Evolutionary conservation across 2,113 vertebrate species (phyloP), one percentile per base, ranked within the genome.

Genomic region (Blennius ocellaris): DNA sequence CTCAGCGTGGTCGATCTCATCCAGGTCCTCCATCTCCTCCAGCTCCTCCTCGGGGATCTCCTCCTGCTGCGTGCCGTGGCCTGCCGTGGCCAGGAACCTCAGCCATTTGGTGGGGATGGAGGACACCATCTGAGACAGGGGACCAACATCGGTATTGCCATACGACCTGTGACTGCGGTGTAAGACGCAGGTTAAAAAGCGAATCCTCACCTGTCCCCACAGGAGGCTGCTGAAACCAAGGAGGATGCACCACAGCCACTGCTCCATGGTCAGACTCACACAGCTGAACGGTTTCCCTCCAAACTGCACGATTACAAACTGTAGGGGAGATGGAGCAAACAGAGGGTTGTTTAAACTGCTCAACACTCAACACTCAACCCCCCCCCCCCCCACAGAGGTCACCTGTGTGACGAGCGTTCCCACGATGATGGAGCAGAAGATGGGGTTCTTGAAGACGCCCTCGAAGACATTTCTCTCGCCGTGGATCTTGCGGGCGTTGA

Each of bases 261-360:
- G 97, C 64, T 97, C 96, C 57, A 95, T 3, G 6, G 89, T 94
- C 70, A 99, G 95, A 17, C 94, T 83, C 66, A 96, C 95, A 86
- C 98, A 99, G 93, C 97, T 99, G 86, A 99, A 99, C 51, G 97
- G 96, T 72, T 99, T 99, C 44, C 97, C 98, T 71, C 97, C 97
- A 90, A 98, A 97, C 89, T 99, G 96, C 80, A 99, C 96, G 53
- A 99, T 99, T 70, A 98, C 15, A 53, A 99, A 90, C 97, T 99
- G 79, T 53, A 81, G 60, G 37, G 53, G 41, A 9, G 11, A 56
- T 37, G 65, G 11, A 54, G 45, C 15, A 10, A 15, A 11, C 53
- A 30, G 21, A 30, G 21, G 6, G 54, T 21, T 65, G 1, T 38
- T 0, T 6, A 14, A 6, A 7, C 14, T 4, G 6, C 8, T 11